These are phyloP conservation scores for Philereme vetulata DNA, from an alignment of 2,888 invertebrate genomes.

Conservation along the genomic window DNA sequence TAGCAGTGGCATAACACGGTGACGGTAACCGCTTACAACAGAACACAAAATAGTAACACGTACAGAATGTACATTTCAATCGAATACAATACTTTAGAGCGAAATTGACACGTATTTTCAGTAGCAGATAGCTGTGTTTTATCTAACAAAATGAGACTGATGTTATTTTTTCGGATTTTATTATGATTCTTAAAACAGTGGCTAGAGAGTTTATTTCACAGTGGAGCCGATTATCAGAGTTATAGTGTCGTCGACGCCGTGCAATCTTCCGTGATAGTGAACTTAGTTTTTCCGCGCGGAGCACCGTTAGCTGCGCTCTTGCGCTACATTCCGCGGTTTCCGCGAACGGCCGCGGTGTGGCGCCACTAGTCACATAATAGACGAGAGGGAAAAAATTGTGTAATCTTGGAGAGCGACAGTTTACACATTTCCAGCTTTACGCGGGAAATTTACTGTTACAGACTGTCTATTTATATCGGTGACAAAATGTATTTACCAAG, in stretches of 20 bases:
- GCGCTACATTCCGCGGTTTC: slow-evolving; percentile 80
- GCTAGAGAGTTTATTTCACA: slow-evolving; percentile 1
- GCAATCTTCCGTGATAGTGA: slow-evolving; percentile 83
- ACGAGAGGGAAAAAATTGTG: not conserved
- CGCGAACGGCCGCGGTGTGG: slow-evolving; percentile 60
- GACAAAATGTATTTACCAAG: too few species aligned
- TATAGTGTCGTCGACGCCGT: slow-evolving; percentile 62
- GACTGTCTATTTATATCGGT: too few species aligned
- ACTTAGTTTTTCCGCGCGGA: slow-evolving; percentile 80
- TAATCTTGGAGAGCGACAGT: not conserved
- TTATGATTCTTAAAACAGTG: not conserved
- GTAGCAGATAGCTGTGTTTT: too few species aligned
- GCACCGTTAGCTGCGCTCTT: slow-evolving; percentile 70
- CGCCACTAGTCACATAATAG: slow-evolving; percentile 55
- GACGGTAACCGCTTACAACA: slow-evolving; percentile 70
- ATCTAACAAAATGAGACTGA: too few species aligned
- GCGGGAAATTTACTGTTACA: too few species aligned
- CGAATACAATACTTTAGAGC: too few species aligned
- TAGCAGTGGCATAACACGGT: slow-evolving; percentile 58
- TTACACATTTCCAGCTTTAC: too few species aligned
- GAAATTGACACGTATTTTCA: too few species aligned
- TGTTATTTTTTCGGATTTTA: too few species aligned
- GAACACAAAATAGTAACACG: not conserved
- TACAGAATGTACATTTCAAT: too few species aligned
- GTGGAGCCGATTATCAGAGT: not conserved